Conservation (phyloP, 2,113 vertebrate species). For the Gymnogyps californianus region DNA sequence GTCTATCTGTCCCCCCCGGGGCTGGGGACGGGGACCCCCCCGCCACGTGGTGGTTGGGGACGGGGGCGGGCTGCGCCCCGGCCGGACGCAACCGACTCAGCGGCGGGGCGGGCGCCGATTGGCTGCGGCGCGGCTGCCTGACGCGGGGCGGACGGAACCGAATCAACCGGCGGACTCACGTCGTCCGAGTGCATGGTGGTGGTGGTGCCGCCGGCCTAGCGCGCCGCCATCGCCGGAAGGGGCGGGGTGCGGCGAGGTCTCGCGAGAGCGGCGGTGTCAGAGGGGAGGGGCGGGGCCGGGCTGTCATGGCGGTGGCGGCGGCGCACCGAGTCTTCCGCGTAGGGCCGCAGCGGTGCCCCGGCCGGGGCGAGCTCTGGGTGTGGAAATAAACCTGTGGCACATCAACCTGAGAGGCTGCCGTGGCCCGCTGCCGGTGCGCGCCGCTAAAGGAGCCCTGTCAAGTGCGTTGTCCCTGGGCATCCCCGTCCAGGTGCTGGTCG, state of each 20-base stretch:
- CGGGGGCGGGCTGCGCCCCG: neutral
- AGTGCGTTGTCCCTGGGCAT: neutral
- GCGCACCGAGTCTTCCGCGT: fast-evolving
- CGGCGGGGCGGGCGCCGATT: no score
- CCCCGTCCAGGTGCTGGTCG: no score
- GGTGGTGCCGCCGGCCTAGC: neutral
- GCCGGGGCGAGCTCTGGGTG: no score
- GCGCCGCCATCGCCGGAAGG: neutral
- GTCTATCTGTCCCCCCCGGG: no score
- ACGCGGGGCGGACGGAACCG: neutral
- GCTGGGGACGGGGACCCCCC: neutral
- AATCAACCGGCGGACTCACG: neutral
- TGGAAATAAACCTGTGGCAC: neutral
- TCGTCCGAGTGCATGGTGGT: constrained; percentile 66
- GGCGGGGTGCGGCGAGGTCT: fast-evolving
- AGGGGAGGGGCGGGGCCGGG: neutral
- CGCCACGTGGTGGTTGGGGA: no score
- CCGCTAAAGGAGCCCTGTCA: no score
- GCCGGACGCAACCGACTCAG: neutral
- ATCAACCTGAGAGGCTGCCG: fast-evolving
- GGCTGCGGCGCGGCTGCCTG: neutral
- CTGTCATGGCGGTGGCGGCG: no score
- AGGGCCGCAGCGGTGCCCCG: neutral
- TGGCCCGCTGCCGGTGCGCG: neutral
- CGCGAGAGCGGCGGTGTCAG: neutral